These are phyloP conservation scores for Cryptus viduatorius DNA, from an alignment of 2,888 invertebrate species.

Conservation along the genomic window DNA sequence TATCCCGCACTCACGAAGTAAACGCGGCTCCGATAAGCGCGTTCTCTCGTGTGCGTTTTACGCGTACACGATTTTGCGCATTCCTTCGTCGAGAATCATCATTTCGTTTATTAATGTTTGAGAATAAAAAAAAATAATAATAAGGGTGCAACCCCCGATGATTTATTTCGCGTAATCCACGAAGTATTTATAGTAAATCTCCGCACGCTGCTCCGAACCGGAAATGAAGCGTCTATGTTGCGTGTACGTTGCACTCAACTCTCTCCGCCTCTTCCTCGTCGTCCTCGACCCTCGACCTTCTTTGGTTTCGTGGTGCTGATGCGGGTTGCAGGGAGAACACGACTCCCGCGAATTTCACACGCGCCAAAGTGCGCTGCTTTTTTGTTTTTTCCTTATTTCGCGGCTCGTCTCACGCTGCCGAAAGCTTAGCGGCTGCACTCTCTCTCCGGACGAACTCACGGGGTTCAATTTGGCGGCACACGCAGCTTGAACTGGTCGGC, in stretches of 20 bases:
- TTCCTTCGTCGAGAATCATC: neutral
- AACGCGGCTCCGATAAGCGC: too few relatives aligned
- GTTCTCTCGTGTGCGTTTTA: too few relatives aligned
- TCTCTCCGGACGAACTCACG: constrained; percentile 53
- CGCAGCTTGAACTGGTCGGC: constrained; percentile 81
- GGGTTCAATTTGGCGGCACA: constrained; percentile 71
- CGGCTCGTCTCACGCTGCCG: constrained; percentile 26
- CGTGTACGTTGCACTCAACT: constrained; percentile 39
- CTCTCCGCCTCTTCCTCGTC: constrained; percentile 30
- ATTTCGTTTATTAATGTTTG: too few relatives aligned
- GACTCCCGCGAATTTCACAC: neutral
- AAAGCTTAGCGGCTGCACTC: constrained; percentile 39
- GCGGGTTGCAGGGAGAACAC: neutral
- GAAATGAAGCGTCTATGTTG: constrained; percentile 45
- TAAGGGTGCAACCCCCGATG: neutral
- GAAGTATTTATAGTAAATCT: neutral
- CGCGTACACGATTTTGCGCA: neutral
- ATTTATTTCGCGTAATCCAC: constrained; percentile 9
- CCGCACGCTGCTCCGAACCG: constrained; percentile 39
- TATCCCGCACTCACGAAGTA: neutral
- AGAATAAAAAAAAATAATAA: neutral
- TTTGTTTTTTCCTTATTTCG: constrained; percentile 19
- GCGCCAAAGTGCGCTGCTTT: constrained; percentile 4
- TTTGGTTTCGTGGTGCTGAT: constrained; percentile 19
- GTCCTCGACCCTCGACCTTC: constrained; percentile 54